phyloP scores from a whole-genome alignment of 92 coral and sea anemone genomes.

The Nematostella vectensis region DNA sequence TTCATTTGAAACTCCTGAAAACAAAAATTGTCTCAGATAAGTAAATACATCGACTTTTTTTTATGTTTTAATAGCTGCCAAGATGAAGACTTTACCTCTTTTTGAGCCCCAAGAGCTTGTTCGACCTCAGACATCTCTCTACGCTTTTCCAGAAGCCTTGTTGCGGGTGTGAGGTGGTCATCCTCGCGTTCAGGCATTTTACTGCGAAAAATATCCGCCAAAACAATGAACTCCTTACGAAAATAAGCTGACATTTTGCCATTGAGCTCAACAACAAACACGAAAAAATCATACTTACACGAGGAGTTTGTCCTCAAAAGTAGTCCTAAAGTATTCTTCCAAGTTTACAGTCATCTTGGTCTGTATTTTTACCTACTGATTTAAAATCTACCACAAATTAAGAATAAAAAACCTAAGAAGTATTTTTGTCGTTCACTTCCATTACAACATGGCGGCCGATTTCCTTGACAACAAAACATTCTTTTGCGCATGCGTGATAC shows the following conservation, averaged over 20 bases:
- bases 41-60: too few relatives aligned
- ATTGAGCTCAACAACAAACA: background rate
- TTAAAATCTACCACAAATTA: too few relatives aligned
- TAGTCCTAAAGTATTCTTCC: slow-evolving; percentile 96
- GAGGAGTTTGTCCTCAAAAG: slow-evolving; percentile 97
- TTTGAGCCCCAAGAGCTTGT: slow-evolving; percentile 95
- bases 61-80: too few relatives aligned
- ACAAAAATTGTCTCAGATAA: too few relatives aligned
- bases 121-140: slow-evolving; percentile 98
- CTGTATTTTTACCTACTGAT: background rate
- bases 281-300: slow-evolving; percentile 73
- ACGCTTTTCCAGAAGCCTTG: slow-evolving; percentile 93
- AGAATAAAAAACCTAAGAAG: too few relatives aligned
- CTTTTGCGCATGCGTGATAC: too few relatives aligned
- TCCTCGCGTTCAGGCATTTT: slow-evolving; percentile 99
- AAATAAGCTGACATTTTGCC: background rate
- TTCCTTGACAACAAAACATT: too few relatives aligned
- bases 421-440: too few relatives aligned
- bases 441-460: too few relatives aligned
- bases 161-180: slow-evolving; percentile 96
- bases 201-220: slow-evolving; percentile 22
- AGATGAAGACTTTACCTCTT: slow-evolving; percentile 57
- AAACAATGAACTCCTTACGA: slow-evolving; percentile 7
- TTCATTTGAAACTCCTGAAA: slow-evolving; percentile 98
- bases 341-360: slow-evolving; percentile 81